phyloP scores from a whole-genome alignment of 2,888 invertebrate species.

The Melangyna quadrimaculata region DNA sequence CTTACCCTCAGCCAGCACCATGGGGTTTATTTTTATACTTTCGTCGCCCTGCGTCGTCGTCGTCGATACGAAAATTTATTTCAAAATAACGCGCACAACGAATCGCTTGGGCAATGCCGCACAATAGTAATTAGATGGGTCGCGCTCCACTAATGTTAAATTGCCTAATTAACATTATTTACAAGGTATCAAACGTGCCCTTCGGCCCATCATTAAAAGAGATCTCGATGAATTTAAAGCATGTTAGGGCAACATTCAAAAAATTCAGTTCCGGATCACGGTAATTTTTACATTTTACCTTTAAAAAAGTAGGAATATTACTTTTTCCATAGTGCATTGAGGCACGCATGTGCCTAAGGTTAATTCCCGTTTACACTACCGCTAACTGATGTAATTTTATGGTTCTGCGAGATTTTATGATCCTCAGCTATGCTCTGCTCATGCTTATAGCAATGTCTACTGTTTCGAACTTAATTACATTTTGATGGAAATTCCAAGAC shows the following conservation, averaged over 20 bases:
- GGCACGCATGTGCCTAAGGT: slow-evolving; percentile 31
- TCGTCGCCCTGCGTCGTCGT: too few species aligned
- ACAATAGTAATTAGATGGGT: slow-evolving; percentile 73
- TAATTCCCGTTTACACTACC: slow-evolving; percentile 56
- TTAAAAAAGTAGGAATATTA: slow-evolving; percentile 3
- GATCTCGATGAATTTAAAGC: slow-evolving; percentile 20
- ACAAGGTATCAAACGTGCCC: slow-evolving; percentile 75
- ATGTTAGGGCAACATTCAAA: slow-evolving; percentile 27
- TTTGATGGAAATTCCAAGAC: slow-evolving; percentile 31
- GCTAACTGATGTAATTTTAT: slow-evolving; percentile 65
- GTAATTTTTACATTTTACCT: slow-evolving; percentile 62
- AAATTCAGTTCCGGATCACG: slow-evolving; percentile 60
- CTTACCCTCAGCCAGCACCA: slow-evolving; percentile 10
- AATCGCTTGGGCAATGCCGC: slow-evolving; percentile 13
- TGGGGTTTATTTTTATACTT: slow-evolving; percentile 55
- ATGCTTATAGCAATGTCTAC: neutral
- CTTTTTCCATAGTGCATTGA: neutral
- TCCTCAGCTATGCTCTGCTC: slow-evolving; percentile 17
- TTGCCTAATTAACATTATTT: slow-evolving; percentile 80
- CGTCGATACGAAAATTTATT: slow-evolving; percentile 57
- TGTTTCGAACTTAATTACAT: slow-evolving; percentile 15
- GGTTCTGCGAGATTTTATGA: slow-evolving; percentile 60
- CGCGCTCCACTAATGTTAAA: slow-evolving; percentile 80
- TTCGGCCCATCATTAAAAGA: slow-evolving; percentile 61
- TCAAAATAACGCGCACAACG: slow-evolving; percentile 55